phyloP scores from a whole-genome alignment of 2,888 invertebrate species.

The Aspidiotus destructor region DNA sequence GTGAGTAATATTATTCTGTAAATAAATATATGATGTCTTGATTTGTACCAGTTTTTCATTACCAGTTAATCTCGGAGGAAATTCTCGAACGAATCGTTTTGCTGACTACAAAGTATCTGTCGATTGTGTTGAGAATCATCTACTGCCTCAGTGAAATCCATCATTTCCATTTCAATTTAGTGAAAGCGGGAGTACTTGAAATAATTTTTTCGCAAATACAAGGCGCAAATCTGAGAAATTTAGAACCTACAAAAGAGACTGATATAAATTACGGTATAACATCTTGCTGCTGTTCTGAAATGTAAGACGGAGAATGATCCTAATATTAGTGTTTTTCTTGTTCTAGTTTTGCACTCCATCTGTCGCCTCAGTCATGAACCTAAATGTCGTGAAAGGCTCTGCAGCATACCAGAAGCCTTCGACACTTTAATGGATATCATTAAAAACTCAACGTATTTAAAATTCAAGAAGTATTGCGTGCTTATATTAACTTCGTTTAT shows the following conservation, averaged over 20 bases:
- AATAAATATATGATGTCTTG: neutral
- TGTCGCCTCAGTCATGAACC: slow-evolving; percentile 18
- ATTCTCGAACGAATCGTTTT: slow-evolving; percentile 6
- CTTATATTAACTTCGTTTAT: slow-evolving; percentile 18
- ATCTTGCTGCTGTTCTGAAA: neutral
- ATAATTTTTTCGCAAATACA: slow-evolving; percentile 8
- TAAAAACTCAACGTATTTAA: slow-evolving; percentile 15
- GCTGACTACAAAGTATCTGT: slow-evolving; percentile 6
- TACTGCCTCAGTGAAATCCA: slow-evolving; percentile 15
- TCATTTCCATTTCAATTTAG: slow-evolving; percentile 22
- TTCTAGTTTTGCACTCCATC: slow-evolving; percentile 14
- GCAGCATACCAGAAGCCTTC: slow-evolving; percentile 25
- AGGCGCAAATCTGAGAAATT: neutral
- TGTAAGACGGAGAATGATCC: neutral
- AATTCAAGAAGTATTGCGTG: slow-evolving; percentile 25
- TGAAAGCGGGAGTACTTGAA: slow-evolving; percentile 21
- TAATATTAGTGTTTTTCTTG: neutral
- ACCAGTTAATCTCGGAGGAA: slow-evolving; percentile 16
- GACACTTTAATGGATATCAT: slow-evolving; percentile 13
- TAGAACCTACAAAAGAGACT: slow-evolving; percentile 1
- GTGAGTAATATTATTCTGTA: neutral
- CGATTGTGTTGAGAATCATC: slow-evolving; percentile 11
- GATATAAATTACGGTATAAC: slow-evolving; percentile 10
- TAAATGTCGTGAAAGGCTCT: slow-evolving; percentile 18
- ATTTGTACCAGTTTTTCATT: neutral